phyloP scores from a whole-genome alignment of 2,888 invertebrate genomes.

The Melanophora roralis region DNA sequence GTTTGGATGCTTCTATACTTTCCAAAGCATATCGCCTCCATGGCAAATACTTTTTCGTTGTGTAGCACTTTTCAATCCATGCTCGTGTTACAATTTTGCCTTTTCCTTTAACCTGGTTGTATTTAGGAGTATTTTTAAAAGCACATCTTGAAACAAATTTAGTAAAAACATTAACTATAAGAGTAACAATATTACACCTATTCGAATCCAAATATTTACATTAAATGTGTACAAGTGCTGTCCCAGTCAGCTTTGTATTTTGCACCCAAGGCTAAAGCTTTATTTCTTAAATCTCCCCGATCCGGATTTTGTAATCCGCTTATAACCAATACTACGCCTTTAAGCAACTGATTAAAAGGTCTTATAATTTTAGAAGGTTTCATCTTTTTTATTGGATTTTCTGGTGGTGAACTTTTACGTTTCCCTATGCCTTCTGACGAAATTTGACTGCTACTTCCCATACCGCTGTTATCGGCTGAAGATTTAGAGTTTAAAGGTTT shows the following conservation, averaged over 20 bases:
- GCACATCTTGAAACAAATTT: constrained; percentile 85
- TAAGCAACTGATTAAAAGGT: constrained; percentile 81
- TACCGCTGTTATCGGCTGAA: background rate
- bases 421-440: constrained; percentile 56
- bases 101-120: constrained; percentile 82
- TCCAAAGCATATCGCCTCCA: constrained; percentile 76
- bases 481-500: constrained; percentile 1
- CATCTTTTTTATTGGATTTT: constrained; percentile 68
- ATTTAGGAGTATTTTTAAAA: constrained; percentile 92
- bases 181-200: no score
- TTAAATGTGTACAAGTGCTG: constrained; percentile 86
- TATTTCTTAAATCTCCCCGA: constrained; percentile 82
- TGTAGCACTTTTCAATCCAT: constrained; percentile 86
- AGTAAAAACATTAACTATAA: background rate
- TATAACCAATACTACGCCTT: constrained; percentile 86
- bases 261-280: constrained; percentile 88
- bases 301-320: constrained; percentile 92
- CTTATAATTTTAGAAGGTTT: constrained; percentile 71
- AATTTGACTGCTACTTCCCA: background rate
- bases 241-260: constrained; percentile 87
- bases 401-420: constrained; percentile 64
- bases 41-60: constrained; percentile 78
- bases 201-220: constrained; percentile 80
- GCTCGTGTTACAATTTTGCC: constrained; percentile 82
- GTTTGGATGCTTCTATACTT: constrained; percentile 64